Evolutionary conservation across 2,113 vertebrate genomes (phyloP).

Genomic region (Platysteira castanea): DNA sequence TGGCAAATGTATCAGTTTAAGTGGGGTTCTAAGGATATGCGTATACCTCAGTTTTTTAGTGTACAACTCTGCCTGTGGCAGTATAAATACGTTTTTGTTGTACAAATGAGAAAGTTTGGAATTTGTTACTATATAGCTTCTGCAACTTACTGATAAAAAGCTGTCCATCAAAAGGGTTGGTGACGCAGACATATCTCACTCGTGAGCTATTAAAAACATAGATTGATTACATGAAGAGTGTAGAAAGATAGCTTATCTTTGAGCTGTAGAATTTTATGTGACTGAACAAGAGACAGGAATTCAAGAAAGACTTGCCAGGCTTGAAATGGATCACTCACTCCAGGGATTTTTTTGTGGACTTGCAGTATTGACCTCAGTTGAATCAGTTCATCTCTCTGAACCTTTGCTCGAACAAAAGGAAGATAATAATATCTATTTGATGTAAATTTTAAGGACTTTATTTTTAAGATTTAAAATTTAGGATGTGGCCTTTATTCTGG

Average conservation of each 20-base stretch:
- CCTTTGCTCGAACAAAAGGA: not conserved
- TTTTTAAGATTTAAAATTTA: not conserved
- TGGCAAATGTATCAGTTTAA: not conserved
- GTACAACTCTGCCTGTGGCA: not conserved
- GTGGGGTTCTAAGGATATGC: not conserved
- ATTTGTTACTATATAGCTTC: not conserved
- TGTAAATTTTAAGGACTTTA: not conserved
- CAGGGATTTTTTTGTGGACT: not conserved
- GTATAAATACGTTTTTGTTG: not conserved
- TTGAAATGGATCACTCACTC: not conserved
- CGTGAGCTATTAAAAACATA: not conserved
- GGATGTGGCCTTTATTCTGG: not conserved
- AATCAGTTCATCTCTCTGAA: not conserved
- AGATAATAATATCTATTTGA: not conserved
- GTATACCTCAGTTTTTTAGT: not conserved
- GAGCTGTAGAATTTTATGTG: not conserved
- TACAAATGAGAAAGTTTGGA: not conserved
- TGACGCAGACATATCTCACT: not conserved
- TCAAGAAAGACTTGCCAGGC: not conserved
- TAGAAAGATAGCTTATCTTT: not conserved
- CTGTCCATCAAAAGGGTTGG: conserved; percentile 1
- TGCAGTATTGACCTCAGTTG: not conserved
- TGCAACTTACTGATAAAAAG: conserved; percentile 36
- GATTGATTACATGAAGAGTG: not conserved
- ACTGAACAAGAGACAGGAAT: not conserved